These are phyloP conservation scores for Atta texana DNA, from an alignment of 1,140 invertebrate genomes.

Conservation along the genomic window DNA sequence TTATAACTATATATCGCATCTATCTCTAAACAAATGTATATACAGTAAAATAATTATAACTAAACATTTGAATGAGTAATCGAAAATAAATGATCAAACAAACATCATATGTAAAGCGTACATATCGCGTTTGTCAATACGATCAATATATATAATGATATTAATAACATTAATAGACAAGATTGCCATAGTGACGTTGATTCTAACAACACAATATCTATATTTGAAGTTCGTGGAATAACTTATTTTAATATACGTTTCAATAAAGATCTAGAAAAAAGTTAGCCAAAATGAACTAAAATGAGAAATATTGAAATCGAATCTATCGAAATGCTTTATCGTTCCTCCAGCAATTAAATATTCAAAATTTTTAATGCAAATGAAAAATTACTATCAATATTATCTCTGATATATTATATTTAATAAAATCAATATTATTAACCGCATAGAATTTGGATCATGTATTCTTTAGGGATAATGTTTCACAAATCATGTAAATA, in stretches of 20 bases:
- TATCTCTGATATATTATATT: not conserved
- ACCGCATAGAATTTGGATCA: not conserved
- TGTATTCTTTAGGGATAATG: not conserved
- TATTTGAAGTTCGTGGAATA: not conserved
- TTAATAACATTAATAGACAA: conserved; percentile 15
- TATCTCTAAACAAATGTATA: not conserved
- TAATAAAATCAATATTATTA: not conserved
- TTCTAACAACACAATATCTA: conserved; percentile 6
- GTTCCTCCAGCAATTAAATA: not conserved
- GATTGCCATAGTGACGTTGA: conserved; percentile 28
- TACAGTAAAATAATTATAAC: not conserved
- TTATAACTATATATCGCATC: not conserved
- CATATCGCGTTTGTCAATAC: conserved; percentile 10
- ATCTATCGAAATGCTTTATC: not conserved
- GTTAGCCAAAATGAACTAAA: not conserved
- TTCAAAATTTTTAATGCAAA: not conserved
- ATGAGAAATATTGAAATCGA: not conserved
- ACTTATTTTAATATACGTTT: not conserved
- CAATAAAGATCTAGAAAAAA: not conserved
- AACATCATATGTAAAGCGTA: not conserved
- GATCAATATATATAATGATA: conserved; percentile 16
- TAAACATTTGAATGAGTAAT: conserved; percentile 1
- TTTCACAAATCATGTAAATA: not conserved
- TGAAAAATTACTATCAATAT: not conserved
- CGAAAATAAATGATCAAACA: not conserved